phyloP scores from a whole-genome alignment of 2,888 invertebrate species.

The Nemotelus pantherinus region DNA sequence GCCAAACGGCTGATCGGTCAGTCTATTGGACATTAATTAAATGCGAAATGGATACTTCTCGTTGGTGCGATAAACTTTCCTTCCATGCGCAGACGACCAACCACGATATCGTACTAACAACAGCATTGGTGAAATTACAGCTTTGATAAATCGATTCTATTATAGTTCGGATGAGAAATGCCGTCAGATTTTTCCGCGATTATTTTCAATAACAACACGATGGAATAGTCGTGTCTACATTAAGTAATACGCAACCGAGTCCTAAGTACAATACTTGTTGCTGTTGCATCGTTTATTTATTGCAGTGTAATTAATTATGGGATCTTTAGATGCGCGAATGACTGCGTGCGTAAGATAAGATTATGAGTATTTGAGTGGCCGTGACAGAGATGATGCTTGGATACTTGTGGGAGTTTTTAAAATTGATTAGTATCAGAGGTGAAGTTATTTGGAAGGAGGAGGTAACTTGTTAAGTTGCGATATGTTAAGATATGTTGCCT shows the following conservation, averaged over 20 bases:
- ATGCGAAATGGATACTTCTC: slow-evolving; percentile 35
- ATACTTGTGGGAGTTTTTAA: too few species aligned
- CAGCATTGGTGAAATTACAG: slow-evolving; percentile 27
- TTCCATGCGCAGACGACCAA: neutral
- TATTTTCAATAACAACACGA: slow-evolving; percentile 33
- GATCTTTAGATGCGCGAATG: too few species aligned
- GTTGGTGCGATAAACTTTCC: slow-evolving; percentile 17
- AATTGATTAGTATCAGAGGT: too few species aligned
- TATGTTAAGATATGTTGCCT: too few species aligned
- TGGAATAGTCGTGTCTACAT: slow-evolving; percentile 30
- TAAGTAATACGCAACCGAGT: slow-evolving; percentile 10
- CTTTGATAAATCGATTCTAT: slow-evolving; percentile 42
- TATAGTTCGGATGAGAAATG: slow-evolving; percentile 39
- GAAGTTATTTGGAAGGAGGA: too few species aligned
- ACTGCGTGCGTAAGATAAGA: too few species aligned
- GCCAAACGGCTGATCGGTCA: neutral
- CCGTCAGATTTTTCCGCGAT: slow-evolving; percentile 23
- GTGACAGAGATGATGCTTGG: too few species aligned
- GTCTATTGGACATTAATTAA: slow-evolving; percentile 35
- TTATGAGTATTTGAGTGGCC: too few species aligned
- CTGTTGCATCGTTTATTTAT: too few species aligned
- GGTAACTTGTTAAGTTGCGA: too few species aligned
- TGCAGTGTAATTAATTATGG: too few species aligned
- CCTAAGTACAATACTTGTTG: too few species aligned
- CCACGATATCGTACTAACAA: slow-evolving; percentile 33